Conservation (phyloP, 2,113 vertebrate genomes). For the Labeo catla region DNA sequence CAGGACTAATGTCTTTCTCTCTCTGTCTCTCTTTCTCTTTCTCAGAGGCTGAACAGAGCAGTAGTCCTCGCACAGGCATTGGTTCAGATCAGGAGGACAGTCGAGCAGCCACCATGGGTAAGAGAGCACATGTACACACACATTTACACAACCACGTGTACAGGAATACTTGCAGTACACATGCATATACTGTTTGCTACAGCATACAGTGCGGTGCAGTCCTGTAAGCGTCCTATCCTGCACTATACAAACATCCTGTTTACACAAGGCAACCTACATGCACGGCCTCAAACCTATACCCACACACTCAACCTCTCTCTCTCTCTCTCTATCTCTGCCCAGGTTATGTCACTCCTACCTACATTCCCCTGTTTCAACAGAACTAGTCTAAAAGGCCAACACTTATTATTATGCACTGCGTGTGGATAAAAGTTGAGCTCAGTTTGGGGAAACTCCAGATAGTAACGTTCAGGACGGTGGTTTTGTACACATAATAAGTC, state of each 20-base stretch:
- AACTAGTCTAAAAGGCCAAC: neutral
- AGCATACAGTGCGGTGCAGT: constrained; percentile 40
- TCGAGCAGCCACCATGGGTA: constrained; percentile 90
- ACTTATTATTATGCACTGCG: neutral
- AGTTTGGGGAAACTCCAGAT: neutral
- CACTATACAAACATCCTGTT: constrained; percentile 61
- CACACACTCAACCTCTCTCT: constrained; percentile 16
- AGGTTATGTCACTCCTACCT: constrained; percentile 10
- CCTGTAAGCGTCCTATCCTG: constrained; percentile 29
- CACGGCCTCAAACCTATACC: constrained; percentile 34
- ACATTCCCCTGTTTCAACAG: constrained; percentile 3
- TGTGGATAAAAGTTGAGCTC: neutral
- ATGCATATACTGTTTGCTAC: neutral
- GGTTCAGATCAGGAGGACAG: constrained; percentile 93
- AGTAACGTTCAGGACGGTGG: neutral
- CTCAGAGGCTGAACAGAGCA: constrained; percentile 89
- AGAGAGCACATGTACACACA: constrained; percentile 55
- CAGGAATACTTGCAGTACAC: neutral
- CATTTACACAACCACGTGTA: constrained; percentile 2
- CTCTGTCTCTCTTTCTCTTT: constrained; percentile 37
- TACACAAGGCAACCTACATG: constrained; percentile 48
- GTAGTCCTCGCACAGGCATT: constrained; percentile 87
- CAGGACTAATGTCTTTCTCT: constrained; percentile 30
- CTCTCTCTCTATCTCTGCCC: constrained; percentile 21
- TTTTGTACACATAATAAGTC: neutral